These are phyloP conservation scores for Percopsis omiscomaycus DNA, from an alignment of 2,797 vertebrate species.

Conservation along the genomic window DNA sequence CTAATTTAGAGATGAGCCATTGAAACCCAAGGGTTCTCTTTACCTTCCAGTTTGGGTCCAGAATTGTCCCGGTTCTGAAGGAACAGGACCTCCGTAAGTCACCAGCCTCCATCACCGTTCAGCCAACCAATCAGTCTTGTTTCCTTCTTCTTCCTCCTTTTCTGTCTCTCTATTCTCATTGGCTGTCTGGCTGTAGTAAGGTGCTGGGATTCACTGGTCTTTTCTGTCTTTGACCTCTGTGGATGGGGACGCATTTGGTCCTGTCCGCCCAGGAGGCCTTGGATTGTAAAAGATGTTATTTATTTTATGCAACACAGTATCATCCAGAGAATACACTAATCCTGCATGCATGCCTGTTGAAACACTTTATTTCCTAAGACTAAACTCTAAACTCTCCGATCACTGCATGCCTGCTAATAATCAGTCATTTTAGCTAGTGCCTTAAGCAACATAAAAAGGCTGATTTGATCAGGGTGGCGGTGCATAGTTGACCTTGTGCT, in stretches of 20 bases:
- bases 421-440: slow-evolving; percentile 37
- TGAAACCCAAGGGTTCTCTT: slow-evolving; percentile 87
- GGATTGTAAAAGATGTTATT: slow-evolving; percentile 59
- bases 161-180: slow-evolving; percentile 65
- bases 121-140: slow-evolving; percentile 64
- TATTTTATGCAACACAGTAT: slow-evolving; percentile 36
- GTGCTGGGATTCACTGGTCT: slow-evolving; percentile 65
- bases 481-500: slow-evolving; percentile 6
- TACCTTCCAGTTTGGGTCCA: slow-evolving; percentile 96
- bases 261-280: slow-evolving; percentile 62
- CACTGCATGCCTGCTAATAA: slow-evolving; percentile 69
- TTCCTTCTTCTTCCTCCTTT: slow-evolving; percentile 44
- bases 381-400: slow-evolving; percentile 14
- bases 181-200: slow-evolving; percentile 71
- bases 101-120: slow-evolving; percentile 70
- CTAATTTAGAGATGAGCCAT: slow-evolving; percentile 63
- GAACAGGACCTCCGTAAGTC: slow-evolving; percentile 93
- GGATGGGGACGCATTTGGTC: slow-evolving; percentile 53
- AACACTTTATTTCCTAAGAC: slow-evolving; percentile 1
- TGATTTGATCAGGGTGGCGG: slow-evolving; percentile 37
- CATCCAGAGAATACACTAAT: slow-evolving; percentile 63
- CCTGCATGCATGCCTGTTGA: slow-evolving; percentile 61
- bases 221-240: slow-evolving; percentile 59
- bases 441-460: slow-evolving; percentile 28
- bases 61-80: slow-evolving; percentile 98